phyloP scores from a whole-genome alignment of 2,113 vertebrate species.

The Sialia sialis region DNA sequence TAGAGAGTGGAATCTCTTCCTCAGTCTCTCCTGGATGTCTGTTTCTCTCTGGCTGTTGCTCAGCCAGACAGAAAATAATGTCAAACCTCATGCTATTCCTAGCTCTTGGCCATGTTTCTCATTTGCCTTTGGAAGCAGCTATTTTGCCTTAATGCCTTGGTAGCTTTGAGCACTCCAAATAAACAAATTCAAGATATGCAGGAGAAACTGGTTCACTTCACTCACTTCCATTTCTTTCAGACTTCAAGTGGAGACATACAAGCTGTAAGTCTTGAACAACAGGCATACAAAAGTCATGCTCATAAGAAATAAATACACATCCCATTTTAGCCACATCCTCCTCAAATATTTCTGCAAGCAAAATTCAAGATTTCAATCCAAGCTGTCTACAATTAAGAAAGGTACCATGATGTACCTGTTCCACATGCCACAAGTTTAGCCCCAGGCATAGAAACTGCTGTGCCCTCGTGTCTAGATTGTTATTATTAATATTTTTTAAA shows the following conservation, averaged over 20 bases:
- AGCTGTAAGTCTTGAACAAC: neutral
- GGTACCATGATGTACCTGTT: neutral
- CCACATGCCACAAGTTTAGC: neutral
- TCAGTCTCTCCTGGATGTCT: neutral
- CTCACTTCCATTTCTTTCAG: neutral
- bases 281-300: neutral
- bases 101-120: neutral
- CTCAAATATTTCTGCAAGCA: neutral
- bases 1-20: neutral
- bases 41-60: neutral
- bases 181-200: neutral
- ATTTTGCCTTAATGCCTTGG: neutral
- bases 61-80: neutral
- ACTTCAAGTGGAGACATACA: neutral
- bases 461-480: neutral
- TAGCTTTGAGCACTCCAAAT: neutral
- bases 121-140: neutral
- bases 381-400: neutral
- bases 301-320: neutral
- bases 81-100: neutral
- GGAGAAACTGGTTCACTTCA: neutral
- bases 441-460: neutral
- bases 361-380: neutral
- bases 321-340: neutral
- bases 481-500: neutral